Percentiles rank a stretch among this genome's conserved stretches.
These are phyloP conservation scores for Xiphydria camelus DNA, from an alignment of 2,888 invertebrate genomes.

Conservation along the genomic window DNA sequence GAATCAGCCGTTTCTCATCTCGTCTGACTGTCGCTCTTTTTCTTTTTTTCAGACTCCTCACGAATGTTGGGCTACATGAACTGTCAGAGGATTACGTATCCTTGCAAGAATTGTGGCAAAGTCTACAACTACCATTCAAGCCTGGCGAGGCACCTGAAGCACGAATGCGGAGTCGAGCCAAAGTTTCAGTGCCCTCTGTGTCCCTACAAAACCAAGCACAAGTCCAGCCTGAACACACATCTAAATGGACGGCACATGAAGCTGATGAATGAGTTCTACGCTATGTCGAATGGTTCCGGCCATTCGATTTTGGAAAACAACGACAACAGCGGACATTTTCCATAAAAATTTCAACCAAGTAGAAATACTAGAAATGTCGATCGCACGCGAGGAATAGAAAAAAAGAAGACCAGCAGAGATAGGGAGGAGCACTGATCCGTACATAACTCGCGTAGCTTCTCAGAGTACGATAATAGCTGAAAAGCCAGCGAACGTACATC, in stretches of 20 bases:
- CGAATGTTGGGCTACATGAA: conserved; percentile 28
- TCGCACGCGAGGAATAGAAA: no score
- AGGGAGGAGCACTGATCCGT: no score
- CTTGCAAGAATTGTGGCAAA: conserved; percentile 59
- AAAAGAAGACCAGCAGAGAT: no score
- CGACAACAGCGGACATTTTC: conserved; percentile 7
- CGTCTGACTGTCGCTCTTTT: no score
- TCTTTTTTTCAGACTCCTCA: conserved; percentile 45
- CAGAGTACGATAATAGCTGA: no score
- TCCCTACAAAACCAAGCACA: conserved; percentile 53
- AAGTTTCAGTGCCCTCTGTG: conserved; percentile 59
- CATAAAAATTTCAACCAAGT: no score
- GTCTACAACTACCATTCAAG: conserved; percentile 56
- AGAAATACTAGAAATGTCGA: no score
- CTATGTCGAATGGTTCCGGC: conserved; percentile 31
- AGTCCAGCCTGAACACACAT: conserved; percentile 53
- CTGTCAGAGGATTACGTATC: conserved; percentile 41
- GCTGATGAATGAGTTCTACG: conserved; percentile 38
- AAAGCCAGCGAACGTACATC: no score
- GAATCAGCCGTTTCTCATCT: no score
- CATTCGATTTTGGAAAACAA: conserved; percentile 10
- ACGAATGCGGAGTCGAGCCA: conserved; percentile 62
- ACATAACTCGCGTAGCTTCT: no score
- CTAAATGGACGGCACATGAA: conserved; percentile 52
- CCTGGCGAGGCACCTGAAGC: conserved; percentile 55